These are phyloP conservation scores for Melikaiella ostensackeni DNA, from an alignment of 2,888 invertebrate genomes.

Conservation along the genomic window DNA sequence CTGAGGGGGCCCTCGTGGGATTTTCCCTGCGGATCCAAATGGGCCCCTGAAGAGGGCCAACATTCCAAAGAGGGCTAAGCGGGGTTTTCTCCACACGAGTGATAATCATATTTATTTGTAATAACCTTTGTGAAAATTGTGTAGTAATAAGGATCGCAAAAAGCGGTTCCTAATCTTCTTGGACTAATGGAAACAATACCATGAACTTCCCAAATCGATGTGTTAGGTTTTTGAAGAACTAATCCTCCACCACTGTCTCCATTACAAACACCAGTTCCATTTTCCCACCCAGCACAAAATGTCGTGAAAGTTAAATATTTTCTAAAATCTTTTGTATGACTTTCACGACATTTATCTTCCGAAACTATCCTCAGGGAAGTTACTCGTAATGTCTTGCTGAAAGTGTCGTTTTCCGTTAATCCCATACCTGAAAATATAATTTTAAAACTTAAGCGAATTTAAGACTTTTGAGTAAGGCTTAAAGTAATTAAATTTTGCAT, in stretches of 20 bases:
- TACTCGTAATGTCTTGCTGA: slow-evolving; percentile 78
- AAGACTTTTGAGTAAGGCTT: too few species aligned
- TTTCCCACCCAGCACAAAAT: slow-evolving; percentile 82
- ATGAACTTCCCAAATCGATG: slow-evolving; percentile 72
- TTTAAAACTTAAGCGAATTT: not conserved
- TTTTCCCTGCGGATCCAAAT: too few species aligned
- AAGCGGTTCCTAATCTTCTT: slow-evolving; percentile 69
- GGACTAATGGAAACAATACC: slow-evolving; percentile 78
- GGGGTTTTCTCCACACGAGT: too few species aligned
- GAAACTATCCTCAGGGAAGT: slow-evolving; percentile 79
- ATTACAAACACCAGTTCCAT: slow-evolving; percentile 81
- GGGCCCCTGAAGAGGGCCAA: too few species aligned
- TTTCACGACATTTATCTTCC: slow-evolving; percentile 78
- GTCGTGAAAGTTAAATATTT: slow-evolving; percentile 81
- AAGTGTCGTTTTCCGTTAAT: slow-evolving; percentile 80
- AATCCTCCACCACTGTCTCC: slow-evolving; percentile 84
- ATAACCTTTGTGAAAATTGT: slow-evolving; percentile 78
- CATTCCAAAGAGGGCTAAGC: too few species aligned
- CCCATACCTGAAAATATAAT: slow-evolving; percentile 79
- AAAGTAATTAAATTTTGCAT: not conserved
- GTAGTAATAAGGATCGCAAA: slow-evolving; percentile 76
- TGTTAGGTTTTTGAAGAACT: slow-evolving; percentile 65
- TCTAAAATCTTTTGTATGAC: slow-evolving; percentile 78
- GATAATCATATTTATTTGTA: not conserved
- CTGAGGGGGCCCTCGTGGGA: too few species aligned